Base-by-base conservation (phyloP, 2,888 invertebrate species). In the Tenthredo notha region DNA sequence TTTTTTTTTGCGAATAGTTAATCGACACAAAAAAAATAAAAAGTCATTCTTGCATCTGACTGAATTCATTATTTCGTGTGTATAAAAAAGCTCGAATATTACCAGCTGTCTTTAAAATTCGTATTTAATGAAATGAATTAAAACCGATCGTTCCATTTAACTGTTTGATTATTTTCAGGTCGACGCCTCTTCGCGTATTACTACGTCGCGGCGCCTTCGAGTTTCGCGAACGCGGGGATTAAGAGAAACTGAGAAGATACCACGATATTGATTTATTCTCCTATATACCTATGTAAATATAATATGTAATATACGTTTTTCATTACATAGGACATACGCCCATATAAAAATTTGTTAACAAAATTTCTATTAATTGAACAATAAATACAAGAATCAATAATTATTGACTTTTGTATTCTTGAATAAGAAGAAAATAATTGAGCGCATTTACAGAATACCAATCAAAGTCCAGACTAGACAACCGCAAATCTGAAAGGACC, bases 241-340 rank as follows among this genome's bases (percentile, higher is more conserved):
- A 54, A 54, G 54, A 54, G 54, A 54, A 54, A 54, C 54, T 54
- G 54, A 54, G 54, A 54, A 54, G 54, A 54, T 54, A 54, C 54
- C 54, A 6, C 7, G 54, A 54, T 54, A 54, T 54, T 54, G 54
- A 54, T 54, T 54, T n/a, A 54, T 7, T 54, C n/a, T 54, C 54
- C 50, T 54, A 6, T 18, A n/a, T 54, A 54, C 50, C 50, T 50
- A 50, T 50, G 18, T n/a, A 50, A 50, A 54, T 7, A 54, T n/a
- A 54, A n/a, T 54, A 47, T 43, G 9, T 43, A 50, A n/a, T n/a
- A 54, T 54, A 54, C 54, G 7, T 7, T 54, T n/a, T 54, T n/a
- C 18, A n/a, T n/a, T 54, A 54, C 7, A 54, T n/a, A n/a, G 6
- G 6, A 54, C n/a, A n/a, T 54, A 2, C 54, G n/a, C 7, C 6